Conservation (phyloP, 2,797 vertebrate genomes). For the Mastacembelus armatus region DNA sequence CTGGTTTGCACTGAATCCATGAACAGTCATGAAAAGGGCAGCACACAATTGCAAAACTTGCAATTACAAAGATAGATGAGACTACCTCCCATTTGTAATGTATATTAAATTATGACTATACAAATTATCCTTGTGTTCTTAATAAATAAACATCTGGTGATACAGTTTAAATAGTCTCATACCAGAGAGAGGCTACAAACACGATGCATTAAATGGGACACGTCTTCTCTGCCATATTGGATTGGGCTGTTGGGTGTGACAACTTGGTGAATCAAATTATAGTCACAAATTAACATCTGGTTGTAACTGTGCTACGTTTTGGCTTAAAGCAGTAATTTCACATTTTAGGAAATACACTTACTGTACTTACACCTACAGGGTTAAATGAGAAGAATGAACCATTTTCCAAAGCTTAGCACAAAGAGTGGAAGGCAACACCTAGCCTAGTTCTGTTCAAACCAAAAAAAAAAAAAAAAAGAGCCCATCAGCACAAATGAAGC, state of each 20-base stretch:
- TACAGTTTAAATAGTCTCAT: neutral
- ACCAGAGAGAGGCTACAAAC: neutral
- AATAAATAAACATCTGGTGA: no score
- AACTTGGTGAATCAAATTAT: constrained; percentile 25
- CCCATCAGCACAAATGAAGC: no score
- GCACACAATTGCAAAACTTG: neutral
- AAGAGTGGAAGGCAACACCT: neutral
- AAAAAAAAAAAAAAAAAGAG: no score
- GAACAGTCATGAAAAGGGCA: constrained; percentile 3
- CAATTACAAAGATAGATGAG: neutral
- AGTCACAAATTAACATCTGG: constrained; percentile 35
- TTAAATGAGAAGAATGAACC: no score
- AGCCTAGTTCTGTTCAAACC: neutral
- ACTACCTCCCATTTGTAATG: neutral
- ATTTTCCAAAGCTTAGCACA: neutral
- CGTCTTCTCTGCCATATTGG: constrained; percentile 13
- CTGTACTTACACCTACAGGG: no score
- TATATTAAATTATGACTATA: constrained; percentile 1
- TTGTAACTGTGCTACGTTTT: constrained; percentile 10
- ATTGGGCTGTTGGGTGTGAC: constrained; percentile 11
- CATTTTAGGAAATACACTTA: neutral
- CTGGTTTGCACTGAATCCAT: constrained; percentile 18
- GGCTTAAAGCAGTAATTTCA: neutral
- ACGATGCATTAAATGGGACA: neutral
- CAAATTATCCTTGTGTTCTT: constrained; percentile 10